A percentile compares a stretch with the other conserved stretches of the same genome.
These are phyloP conservation scores for Hyperoodon ampullatus DNA, from an alignment of 2,113 vertebrate species.

Conservation along the genomic window DNA sequence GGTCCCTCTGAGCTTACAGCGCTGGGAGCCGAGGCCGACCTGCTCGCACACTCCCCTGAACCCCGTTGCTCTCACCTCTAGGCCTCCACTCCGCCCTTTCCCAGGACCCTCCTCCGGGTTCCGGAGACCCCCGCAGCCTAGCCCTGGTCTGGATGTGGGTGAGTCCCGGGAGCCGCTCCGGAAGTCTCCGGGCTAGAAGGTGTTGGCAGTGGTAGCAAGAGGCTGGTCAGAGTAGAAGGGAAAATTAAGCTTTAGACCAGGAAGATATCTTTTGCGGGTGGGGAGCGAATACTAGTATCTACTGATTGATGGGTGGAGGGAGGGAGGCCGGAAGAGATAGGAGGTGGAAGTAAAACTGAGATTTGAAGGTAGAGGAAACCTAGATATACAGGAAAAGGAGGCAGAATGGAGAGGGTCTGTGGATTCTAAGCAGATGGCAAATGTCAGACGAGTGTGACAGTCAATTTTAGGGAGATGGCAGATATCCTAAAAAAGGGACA, in stretches of 20 bases:
- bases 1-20: not conserved
- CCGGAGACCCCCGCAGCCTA: not conserved
- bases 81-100: not conserved
- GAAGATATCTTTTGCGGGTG: not conserved
- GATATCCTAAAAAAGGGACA: not conserved
- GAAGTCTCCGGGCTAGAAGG: not conserved
- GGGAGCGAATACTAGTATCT: not conserved
- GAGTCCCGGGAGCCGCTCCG: not conserved
- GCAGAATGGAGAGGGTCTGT: not conserved
- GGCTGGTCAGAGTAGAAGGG: not conserved
- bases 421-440: not conserved
- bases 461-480: not conserved
- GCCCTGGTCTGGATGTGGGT: not conserved
- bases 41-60: not conserved
- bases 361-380: conserved; percentile 38
- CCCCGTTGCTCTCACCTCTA: not conserved
- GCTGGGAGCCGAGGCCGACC: not conserved
- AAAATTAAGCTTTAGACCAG: not conserved
- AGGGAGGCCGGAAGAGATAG: not conserved
- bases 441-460: not conserved
- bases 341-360: conserved; percentile 42
- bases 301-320: not conserved
- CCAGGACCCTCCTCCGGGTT: not conserved
- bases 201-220: not conserved
- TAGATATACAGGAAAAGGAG: not conserved